Evolutionary conservation across 2,888 invertebrate species (phyloP), one percentile per base, ranked within the genome.

Genomic region (Pantelozetes paolii): DNA sequence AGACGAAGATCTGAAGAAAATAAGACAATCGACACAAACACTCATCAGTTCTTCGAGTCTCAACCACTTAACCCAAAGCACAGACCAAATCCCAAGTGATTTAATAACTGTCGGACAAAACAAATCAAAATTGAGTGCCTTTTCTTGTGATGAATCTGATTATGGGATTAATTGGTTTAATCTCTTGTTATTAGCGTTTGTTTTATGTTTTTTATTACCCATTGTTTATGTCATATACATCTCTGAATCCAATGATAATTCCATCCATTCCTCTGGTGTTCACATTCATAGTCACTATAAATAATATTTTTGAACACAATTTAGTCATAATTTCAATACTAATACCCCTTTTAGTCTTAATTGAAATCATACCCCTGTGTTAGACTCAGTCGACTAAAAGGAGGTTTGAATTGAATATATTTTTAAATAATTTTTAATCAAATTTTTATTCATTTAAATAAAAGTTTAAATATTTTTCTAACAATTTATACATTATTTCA

Each of bases 81-180:
- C 23, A 23, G 40, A 23, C 5, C 20, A 32, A n/a, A 40, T 28
- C 45, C 48, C 26, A 62, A 48, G 26, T 45, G 64, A 23, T 26
- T 11, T 6, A 15, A 18, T 13, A 62, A 48, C 42, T 20, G 18
- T 50, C 13, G 48, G 18, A 20, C 18, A 23, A 70, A 64, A 9
- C 26, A 2, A 13, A 18, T 20, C 26, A 15, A 20, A 57, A 40
- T 40, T 32, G 57, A 74, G 50, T 42, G 50, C 71, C 40, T 70
- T 48, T 50, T 23, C 18, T 23, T 74, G 70, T 50, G 74, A 74
- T 70, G 74, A 54, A 54, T 74, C 74, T 9, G 74, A 74, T 74
- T 74, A 70, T 69, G 73, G 73, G 15, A 73, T 73, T 30, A 69
- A 74, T 71, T 74, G 74, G 74, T 32, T 28, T 40, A 70, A 74